Conservation (phyloP, 2,797 vertebrate species). For the Fringilla coelebs region DNA sequence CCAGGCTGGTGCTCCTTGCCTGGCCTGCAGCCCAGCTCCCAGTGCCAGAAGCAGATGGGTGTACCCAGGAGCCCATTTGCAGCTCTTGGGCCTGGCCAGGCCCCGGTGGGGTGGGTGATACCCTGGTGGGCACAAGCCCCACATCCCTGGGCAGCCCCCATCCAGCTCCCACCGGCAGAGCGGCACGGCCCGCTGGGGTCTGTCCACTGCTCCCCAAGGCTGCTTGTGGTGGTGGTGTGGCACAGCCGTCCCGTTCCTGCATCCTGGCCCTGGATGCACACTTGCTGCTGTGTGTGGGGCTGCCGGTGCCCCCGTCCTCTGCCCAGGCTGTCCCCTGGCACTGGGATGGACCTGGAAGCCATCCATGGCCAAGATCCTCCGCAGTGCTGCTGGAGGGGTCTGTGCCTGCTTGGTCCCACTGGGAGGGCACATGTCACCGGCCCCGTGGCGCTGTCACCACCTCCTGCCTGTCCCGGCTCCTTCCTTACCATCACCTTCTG, state of each 20-base stretch:
- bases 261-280: neutral
- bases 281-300: fast-evolving
- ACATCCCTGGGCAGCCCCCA: neutral
- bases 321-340: fast-evolving
- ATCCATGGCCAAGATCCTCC: neutral
- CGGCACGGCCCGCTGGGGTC: neutral
- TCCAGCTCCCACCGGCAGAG: fast-evolving
- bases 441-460: fast-evolving
- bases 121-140: neutral
- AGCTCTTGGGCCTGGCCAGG: neutral
- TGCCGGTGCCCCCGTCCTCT: fast-evolving
- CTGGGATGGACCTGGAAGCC: neutral
- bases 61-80: neutral
- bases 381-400: neutral
- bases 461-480: fast-evolving
- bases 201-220: neutral
- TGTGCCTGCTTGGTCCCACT: neutral
- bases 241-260: neutral
- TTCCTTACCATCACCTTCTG: neutral
- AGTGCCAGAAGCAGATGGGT: fast-evolving
- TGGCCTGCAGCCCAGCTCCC: neutral
- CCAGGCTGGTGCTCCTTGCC: neutral
- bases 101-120: neutral
- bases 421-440: neutral
- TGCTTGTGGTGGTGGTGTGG: neutral